Conservation (phyloP, 1,140 invertebrate genomes). For the Branchinecta lindahli region DNA sequence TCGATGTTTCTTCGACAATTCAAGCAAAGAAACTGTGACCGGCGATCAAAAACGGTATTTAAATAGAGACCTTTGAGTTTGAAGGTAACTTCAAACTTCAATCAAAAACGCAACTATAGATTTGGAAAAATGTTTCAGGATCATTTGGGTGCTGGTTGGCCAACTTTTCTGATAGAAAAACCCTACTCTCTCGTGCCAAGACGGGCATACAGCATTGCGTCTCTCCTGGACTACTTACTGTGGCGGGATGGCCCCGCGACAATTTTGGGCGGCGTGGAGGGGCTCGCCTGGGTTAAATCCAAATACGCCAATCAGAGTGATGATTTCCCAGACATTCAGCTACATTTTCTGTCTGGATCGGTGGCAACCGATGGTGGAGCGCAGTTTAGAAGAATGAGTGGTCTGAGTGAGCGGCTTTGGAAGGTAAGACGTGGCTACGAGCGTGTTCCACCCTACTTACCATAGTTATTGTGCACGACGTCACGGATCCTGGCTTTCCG, state of each 20-base stretch:
- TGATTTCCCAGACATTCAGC: slow-evolving; percentile 61
- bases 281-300: slow-evolving; percentile 56
- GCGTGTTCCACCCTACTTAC: too few species aligned
- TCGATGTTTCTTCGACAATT: too few species aligned
- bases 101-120: too few species aligned
- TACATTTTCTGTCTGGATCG: slow-evolving; percentile 49
- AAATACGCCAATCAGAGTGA: slow-evolving; percentile 43
- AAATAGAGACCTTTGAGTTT: too few species aligned
- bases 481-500: too few species aligned
- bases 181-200: slow-evolving; percentile 37
- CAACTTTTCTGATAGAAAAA: slow-evolving; percentile 55
- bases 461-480: too few species aligned
- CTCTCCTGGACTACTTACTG: slow-evolving; percentile 39
- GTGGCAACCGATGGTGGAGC: slow-evolving; percentile 59
- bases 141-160: slow-evolving; percentile 60
- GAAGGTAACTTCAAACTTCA: too few species aligned
- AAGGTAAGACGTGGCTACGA: background rate
- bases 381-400: slow-evolving; percentile 34
- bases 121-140: slow-evolving; percentile 64
- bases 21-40: too few species aligned
- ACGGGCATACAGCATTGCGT: slow-evolving; percentile 35
- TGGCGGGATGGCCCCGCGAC: slow-evolving; percentile 44
- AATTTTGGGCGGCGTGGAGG: slow-evolving; percentile 48
- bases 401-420: background rate
- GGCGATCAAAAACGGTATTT: too few species aligned